Evolutionary conservation across 2,113 vertebrate species (phyloP).

Genomic region (Lycaon pictus): DNA sequence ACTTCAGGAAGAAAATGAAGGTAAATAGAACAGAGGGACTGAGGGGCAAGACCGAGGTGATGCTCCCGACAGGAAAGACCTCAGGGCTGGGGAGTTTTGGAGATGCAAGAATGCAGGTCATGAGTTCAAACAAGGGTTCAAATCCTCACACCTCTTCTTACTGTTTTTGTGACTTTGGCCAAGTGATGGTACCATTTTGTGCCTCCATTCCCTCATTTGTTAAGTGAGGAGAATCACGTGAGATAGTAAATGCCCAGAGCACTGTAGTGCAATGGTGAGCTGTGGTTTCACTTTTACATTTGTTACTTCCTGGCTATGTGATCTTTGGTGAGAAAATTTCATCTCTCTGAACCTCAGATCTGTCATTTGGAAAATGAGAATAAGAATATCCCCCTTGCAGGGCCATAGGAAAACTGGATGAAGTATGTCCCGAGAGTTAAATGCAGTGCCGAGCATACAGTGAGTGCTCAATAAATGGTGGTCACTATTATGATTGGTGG

Average conservation of each 20-base stretch:
- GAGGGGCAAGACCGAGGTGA: not conserved
- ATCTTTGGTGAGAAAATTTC: not conserved
- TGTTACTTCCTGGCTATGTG: not conserved
- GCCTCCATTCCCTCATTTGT: not conserved
- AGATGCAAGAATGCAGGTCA: not conserved
- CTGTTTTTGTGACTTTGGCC: not conserved
- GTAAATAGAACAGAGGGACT: rapidly evolving
- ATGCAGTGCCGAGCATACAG: too few species aligned
- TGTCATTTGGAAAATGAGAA: not conserved
- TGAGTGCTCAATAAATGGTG: too few species aligned
- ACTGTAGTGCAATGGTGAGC: rapidly evolving
- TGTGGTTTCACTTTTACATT: not conserved
- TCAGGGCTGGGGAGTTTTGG: too few species aligned
- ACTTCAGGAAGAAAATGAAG: not conserved
- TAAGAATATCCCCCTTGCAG: not conserved
- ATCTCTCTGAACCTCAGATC: not conserved
- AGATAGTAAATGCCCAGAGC: not conserved
- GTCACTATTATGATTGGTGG: not conserved
- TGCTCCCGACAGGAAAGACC: not conserved
- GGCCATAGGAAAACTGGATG: not conserved
- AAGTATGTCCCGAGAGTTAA: not conserved
- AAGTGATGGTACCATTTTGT: not conserved
- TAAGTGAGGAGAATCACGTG: not conserved
- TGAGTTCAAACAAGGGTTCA: not conserved
- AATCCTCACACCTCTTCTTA: not conserved